Base-by-base conservation (phyloP, 2,797 vertebrate species). In the Bradypodion pumilum region DNA sequence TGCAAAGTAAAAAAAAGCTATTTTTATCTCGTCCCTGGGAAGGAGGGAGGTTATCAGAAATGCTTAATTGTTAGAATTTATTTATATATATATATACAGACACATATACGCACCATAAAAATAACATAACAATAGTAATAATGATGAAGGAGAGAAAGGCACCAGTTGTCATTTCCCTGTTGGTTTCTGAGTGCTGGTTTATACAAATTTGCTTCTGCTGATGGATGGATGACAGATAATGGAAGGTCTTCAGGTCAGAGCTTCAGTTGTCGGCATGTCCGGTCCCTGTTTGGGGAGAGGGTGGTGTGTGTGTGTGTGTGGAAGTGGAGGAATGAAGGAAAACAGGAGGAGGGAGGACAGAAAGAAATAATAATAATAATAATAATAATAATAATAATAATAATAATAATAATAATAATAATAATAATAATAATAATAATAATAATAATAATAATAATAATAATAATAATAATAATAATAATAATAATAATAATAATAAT, bases 61-160 rank as follows among this genome's bases (percentile, higher is more conserved):
- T 56, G 56, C 90, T 90, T 81, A 85, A 76, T 92, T 49, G 81
- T 65, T 12, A 62, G 87, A 70, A 1, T 84, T 75, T 85, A 84
- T 92, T 90, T 85, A 87, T 91, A 88, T 85, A 68, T 21, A 63
- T 37, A 42, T 19, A 79, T 2, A 25, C 19, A 21, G 19, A 35
- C 12, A 35, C 8, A 59, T 16, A 75, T n/a, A n/a, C n/a, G n/a
- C n/a, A 5, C 19, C 25, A 37, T 59, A 75, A 75, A 37, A 59
- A 56, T 9, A 40, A 35, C 4, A 78, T 7, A 78, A 63, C 6
- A 78, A 59, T 82, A 66, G 32, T 27, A 40, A 78, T 56, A 56
- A 35, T 75, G 88, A 3, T 84, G 88, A 13, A 72, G 32, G 5
- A n/a, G 35, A 12, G 7, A n/a, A 84, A 81, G 74, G 82, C 86